Percentiles rank a stretch among this genome's conserved stretches.
phyloP scores from a whole-genome alignment of 2,888 invertebrate genomes.

The Coelogynopora nodosa region DNA sequence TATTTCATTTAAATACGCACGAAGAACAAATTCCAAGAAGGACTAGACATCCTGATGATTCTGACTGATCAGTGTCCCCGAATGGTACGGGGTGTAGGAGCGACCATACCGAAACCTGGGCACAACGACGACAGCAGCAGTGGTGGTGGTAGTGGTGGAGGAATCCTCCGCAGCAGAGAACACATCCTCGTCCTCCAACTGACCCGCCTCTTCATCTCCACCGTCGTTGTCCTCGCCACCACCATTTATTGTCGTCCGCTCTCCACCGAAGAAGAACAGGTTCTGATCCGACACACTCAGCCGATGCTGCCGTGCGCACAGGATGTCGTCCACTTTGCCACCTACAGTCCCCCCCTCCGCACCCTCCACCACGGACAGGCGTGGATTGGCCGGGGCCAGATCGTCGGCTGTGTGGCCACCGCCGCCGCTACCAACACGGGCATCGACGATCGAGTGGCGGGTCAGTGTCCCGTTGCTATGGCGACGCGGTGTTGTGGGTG shows the following conservation, averaged over 20 bases:
- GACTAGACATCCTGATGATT: not conserved
- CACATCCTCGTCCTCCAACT: too few relatives aligned
- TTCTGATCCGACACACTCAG: not conserved
- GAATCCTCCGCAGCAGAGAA: too few relatives aligned
- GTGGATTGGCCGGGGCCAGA: not conserved
- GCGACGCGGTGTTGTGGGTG: not conserved
- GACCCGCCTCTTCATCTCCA: not conserved
- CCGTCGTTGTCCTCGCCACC: not conserved
- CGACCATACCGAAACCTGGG: not conserved
- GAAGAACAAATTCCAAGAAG: too few relatives aligned
- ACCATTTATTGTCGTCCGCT: too few relatives aligned
- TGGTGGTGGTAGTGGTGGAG: not conserved
- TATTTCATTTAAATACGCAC: too few relatives aligned
- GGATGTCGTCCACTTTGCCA: not conserved
- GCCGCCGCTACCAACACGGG: too few relatives aligned
- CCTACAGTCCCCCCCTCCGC: not conserved
- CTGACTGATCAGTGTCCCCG: not conserved
- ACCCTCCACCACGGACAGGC: not conserved
- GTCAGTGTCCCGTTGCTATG: not conserved
- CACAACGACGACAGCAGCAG: not conserved
- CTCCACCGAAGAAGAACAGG: not conserved
- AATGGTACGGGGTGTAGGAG: not conserved
- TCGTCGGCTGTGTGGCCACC: too few relatives aligned
- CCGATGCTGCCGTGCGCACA: not conserved
- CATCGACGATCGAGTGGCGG: not conserved